Conservation (phyloP, 1,140 invertebrate genomes). For the Proales similis region DNA sequence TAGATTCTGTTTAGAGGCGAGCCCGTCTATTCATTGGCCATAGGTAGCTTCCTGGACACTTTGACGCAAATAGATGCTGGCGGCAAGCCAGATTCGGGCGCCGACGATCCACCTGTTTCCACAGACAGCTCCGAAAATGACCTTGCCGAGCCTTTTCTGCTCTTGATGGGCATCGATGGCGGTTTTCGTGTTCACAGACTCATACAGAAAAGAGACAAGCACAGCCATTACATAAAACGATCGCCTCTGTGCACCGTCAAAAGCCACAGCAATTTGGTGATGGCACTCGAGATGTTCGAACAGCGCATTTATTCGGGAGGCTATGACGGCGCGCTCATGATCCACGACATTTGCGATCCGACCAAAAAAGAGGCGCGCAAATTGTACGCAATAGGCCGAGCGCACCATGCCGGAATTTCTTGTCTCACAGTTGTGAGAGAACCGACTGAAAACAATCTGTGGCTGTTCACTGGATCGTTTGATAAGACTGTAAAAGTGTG, state of each 20-base stretch:
- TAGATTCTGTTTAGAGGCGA: slow-evolving; percentile 43
- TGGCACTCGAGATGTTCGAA: slow-evolving; percentile 49
- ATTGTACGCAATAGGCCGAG: slow-evolving; percentile 44
- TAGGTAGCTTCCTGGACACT: no score
- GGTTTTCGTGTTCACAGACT: no score
- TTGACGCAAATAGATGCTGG: no score
- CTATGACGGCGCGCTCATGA: slow-evolving; percentile 50
- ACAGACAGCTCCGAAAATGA: no score
- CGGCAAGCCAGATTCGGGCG: no score
- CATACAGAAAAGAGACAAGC: no score
- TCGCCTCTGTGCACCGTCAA: no score
- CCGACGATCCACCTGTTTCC: no score
- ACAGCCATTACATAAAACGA: no score
- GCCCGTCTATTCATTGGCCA: slow-evolving; percentile 51
- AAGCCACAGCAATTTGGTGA: no score
- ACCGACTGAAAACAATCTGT: slow-evolving; percentile 48
- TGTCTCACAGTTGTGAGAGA: slow-evolving; percentile 48
- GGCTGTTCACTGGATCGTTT: slow-evolving; percentile 52
- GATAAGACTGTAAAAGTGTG: slow-evolving; percentile 53
- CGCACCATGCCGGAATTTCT: slow-evolving; percentile 52
- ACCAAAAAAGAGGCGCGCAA: slow-evolving; percentile 45
- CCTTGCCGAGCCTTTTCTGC: no score
- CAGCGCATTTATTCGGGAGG: slow-evolving; percentile 50
- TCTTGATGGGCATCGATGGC: no score
- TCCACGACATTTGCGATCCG: slow-evolving; percentile 50